Base-by-base conservation (phyloP, 2,797 vertebrate species). In the Ispidina lecontei region DNA sequence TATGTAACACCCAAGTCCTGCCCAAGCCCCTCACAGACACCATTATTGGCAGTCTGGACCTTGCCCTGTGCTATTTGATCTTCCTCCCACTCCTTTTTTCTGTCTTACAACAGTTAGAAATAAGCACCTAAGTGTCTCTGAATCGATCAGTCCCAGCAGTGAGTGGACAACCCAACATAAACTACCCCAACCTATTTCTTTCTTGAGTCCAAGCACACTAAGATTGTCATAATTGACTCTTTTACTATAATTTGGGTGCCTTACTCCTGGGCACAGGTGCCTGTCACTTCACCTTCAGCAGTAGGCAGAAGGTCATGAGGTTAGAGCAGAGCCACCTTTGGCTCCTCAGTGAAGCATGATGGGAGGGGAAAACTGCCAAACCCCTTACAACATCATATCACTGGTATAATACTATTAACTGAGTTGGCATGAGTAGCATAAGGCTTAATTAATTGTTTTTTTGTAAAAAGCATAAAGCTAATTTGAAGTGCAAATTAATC, bases 401-500 rank as follows among this genome's bases (percentile, higher is more conserved):
- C 47, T 77, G 22, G 23, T 20, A 33, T 47, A 83, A 77, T 47
- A 28, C 35, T 60, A 55, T 69, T 89, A 87, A 92, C 31, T 84
- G 54, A 83, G 58, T 79, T 87, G 70, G 41, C 65, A 91, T 47
- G n/a, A 81, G 10, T n/a, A 81, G 39, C 51, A 78, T 67, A 59
- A 83, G 16, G 65, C 51, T 87, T 89, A 87, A 91, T 91, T 94
- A 80, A 84, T 81, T 84, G 63, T 25, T 67, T 18, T 18, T 59
- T 87, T 91, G 35, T 62, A 72, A 92, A 77, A 75, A 87, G 7
- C 44, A 29, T 63, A 51, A 87, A 85, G 81, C 77, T n/a, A 85
- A 93, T 85, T 72, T 63, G 65, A 89, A 93, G 52, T 75, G 63
- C 65, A 93, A 92, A 47, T 16, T 67, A 63, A 83, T 92, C 39